Evolutionary conservation across 2,888 invertebrate genomes (phyloP), one percentile per base, ranked within the genome.

Genomic region (Microplitis deprimator): DNA sequence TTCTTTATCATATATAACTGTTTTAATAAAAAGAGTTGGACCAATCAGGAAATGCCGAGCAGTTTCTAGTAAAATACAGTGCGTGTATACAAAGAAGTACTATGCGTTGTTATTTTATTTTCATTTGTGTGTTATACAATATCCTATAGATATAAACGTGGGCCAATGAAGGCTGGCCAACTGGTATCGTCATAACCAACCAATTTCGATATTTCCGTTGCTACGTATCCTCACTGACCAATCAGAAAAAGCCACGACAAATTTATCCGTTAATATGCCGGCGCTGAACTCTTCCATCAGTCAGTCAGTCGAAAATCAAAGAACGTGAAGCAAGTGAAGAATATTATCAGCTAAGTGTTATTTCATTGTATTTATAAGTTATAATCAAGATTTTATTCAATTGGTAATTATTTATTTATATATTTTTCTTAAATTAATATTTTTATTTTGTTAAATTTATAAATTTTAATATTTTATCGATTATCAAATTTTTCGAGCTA

Each of bases 131-230:
- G 50, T 13, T 13, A 50, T 8, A 8, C 13, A 65, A 13, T 29
- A 13, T 29, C 6, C 13, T 16, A 65, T 29, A 6, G 65, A 20
- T 20, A 65, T 82, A 81, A 90, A 94, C 94, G 94, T 94, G 94
- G 93, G 93, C 94, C 94, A 94, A 94, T 94, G 81, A 84, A 68
- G 83, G 82, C 41, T 67, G 87, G 93, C 92, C 94, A 93, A 92
- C 93, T 92, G 91, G 89, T 84, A 89, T 83, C 50, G 86, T 84
- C 82, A 86, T 78, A 79, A 85, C 93, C 92, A 93, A 93, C 93
- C 87, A 84, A 8, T 84, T 85, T 84, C 70, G 86, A 88, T 90
- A 77, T 83, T 88, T 87, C 87, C 85, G 82, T 82, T 86, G 79
- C 81, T 80, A 81, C 83, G 90, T 86, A 83, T 86, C 83, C 16